Evolutionary conservation across 2,113 vertebrate genomes (phyloP).

Genomic region (Sisor rabdophorus): DNA sequence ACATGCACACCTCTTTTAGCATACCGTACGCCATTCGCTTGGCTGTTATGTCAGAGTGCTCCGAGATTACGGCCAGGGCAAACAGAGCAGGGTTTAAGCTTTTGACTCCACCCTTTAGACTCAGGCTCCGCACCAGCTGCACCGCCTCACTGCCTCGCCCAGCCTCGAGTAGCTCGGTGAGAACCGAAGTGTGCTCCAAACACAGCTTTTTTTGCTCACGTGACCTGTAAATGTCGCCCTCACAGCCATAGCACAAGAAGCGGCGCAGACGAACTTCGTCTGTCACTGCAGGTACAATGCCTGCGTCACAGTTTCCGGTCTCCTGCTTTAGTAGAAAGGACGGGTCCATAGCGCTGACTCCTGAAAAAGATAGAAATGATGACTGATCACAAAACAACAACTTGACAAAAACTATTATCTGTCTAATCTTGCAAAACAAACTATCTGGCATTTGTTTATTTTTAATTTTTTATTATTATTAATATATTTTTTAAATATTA

Average conservation of each 20-base stretch:
- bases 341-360: conserved; percentile 21
- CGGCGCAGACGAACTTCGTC: conserved; percentile 75
- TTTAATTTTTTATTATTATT: too few relatives aligned
- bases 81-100: conserved; percentile 78
- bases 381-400: too few relatives aligned
- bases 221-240: conserved; percentile 74
- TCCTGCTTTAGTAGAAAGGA: conserved; percentile 11
- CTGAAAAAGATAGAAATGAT: not conserved
- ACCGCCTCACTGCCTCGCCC: conserved; percentile 82
- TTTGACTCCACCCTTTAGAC: conserved; percentile 71
- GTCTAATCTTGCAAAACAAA: too few relatives aligned
- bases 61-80: conserved; percentile 86
- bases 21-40: conserved; percentile 85
- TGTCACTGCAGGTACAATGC: conserved; percentile 67
- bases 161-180: conserved; percentile 81
- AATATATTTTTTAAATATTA: too few relatives aligned
- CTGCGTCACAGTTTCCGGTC: conserved; percentile 50
- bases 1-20: conserved; percentile 79
- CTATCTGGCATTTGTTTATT: too few relatives aligned
- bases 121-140: conserved; percentile 79
- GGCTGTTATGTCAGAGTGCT: conserved; percentile 80
- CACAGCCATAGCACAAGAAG: conserved; percentile 88
- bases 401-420: too few relatives aligned
- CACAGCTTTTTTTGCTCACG: conserved; percentile 71
- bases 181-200: conserved; percentile 68